These are phyloP conservation scores for Tympanuchus pallidicinctus DNA, from an alignment of 2,113 vertebrate species.

Conservation along the genomic window DNA sequence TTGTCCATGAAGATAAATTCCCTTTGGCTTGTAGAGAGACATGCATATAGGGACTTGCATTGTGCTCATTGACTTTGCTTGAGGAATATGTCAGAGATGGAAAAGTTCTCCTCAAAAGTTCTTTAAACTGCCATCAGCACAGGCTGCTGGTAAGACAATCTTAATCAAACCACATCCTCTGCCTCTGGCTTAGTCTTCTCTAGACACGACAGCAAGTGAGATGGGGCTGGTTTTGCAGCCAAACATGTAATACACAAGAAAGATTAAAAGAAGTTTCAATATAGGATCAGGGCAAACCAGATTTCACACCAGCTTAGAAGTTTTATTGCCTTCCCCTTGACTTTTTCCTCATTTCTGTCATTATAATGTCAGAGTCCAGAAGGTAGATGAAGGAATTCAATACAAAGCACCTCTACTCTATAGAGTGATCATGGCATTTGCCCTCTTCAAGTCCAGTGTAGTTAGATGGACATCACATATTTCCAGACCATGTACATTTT, in stretches of 20 bases:
- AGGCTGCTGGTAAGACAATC: not conserved
- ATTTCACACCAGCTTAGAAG: not conserved
- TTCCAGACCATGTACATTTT: not conserved
- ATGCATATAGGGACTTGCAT: not conserved
- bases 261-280: conserved; percentile 4
- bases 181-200: not conserved
- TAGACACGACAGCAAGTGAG: not conserved
- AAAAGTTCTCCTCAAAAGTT: conserved; percentile 22
- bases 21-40: not conserved
- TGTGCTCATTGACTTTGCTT: not conserved
- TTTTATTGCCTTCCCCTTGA: not conserved
- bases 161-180: conserved; percentile 9
- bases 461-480: not conserved
- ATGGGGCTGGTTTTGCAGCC: conserved; percentile 14
- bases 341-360: not conserved
- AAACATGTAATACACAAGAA: not conserved
- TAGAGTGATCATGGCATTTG: not conserved
- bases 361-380: not conserved
- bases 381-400: not conserved
- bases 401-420: not conserved
- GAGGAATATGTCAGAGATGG: not conserved
- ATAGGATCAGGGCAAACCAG: not conserved
- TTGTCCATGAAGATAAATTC: conserved; percentile 4
- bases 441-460: not conserved
- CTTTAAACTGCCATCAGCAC: not conserved